These are phyloP conservation scores for Thera obeliscata DNA, from an alignment of 2,888 invertebrate genomes.

Conservation along the genomic window DNA sequence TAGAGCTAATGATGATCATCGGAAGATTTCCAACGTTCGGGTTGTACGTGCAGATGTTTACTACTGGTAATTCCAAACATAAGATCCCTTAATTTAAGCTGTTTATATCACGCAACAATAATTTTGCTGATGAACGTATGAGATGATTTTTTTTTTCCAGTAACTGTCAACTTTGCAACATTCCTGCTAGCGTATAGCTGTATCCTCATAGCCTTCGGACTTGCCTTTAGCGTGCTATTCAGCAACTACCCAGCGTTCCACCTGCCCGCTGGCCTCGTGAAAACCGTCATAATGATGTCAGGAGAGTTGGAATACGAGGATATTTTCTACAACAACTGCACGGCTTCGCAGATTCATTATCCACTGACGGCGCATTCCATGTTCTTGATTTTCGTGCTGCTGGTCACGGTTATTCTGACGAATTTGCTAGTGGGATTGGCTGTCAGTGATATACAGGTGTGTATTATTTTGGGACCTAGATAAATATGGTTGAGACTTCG, in stretches of 20 bases:
- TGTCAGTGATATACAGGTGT: slow-evolving; percentile 91
- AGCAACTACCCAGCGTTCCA: slow-evolving; percentile 90
- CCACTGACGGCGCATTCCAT: slow-evolving; percentile 90
- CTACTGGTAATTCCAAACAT: slow-evolving; percentile 80
- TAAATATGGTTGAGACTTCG: not conserved
- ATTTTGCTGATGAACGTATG: not conserved
- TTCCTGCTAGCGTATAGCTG: slow-evolving; percentile 92
- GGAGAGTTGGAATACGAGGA: slow-evolving; percentile 94
- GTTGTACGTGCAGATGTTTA: slow-evolving; percentile 94
- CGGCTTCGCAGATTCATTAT: slow-evolving; percentile 83
- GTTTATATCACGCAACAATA: not conserved
- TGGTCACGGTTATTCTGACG: slow-evolving; percentile 92
- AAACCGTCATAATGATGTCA: slow-evolving; percentile 95
- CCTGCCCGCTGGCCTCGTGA: slow-evolving; percentile 87
- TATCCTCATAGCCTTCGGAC: slow-evolving; percentile 90
- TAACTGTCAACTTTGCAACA: slow-evolving; percentile 92
- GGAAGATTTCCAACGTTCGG: slow-evolving; percentile 94
- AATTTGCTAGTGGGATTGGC: slow-evolving; percentile 93
- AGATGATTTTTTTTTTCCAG: slow-evolving; percentile 65
- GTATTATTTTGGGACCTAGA: not conserved
- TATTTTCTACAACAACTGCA: slow-evolving; percentile 87
- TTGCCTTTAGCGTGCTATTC: slow-evolving; percentile 93
- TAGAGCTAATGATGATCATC: slow-evolving; percentile 93
- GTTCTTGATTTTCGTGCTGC: slow-evolving; percentile 90
- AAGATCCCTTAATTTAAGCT: too few relatives aligned